Base-by-base conservation (phyloP, 2,797 vertebrate genomes). In the Euthynnus affinis region DNA sequence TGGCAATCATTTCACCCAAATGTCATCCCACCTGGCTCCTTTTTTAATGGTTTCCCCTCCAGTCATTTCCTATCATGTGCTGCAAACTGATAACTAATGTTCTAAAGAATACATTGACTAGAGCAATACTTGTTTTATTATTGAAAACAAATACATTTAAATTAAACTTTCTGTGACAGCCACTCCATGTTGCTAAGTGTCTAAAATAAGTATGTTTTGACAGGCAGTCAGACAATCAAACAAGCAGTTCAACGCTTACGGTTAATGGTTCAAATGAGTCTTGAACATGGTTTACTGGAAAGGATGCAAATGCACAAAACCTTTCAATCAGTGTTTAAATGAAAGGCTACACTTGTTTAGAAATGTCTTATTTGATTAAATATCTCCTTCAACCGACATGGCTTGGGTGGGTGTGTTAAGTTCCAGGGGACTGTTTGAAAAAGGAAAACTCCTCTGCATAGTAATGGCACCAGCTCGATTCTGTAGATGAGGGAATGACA, bases 401-500 rank as follows among this genome's bases (percentile, higher is more conserved):
- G 22, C 73, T 66, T 32, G 13, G 44, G 3, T 58, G 32, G 22
- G 20, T 67, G 78, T 77, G 56, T 57, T 71, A 57, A 73, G 67
- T 84, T 66, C 67, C 53, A 59, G n/a, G 22, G 71, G 62, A 76
- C 48, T 70, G 68, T 82, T 82, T 83, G 67, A 76, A 74, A 88
- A 82, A 71, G 56, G 13, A 48, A 76, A 58, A 66, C 74, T 79
- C 62, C 68, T 72, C 75, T 83, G 83, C 76, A 85, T 85, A 84
- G 60, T 61, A 81, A 82, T 83, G 59, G 32, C 56, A 57, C 44
- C 8, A 0, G 57, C 86, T 85, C 68, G 22, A 18, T 74, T 73
- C 74, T 71, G 72, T 71, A 75, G 83, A 87, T 84, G 82, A 85
- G 57, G 56, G 73, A 78, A 62, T 75, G 88, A 80, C 87, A 85